These are phyloP conservation scores for Poecilia picta DNA, from an alignment of 2,797 vertebrate genomes.

Conservation along the genomic window DNA sequence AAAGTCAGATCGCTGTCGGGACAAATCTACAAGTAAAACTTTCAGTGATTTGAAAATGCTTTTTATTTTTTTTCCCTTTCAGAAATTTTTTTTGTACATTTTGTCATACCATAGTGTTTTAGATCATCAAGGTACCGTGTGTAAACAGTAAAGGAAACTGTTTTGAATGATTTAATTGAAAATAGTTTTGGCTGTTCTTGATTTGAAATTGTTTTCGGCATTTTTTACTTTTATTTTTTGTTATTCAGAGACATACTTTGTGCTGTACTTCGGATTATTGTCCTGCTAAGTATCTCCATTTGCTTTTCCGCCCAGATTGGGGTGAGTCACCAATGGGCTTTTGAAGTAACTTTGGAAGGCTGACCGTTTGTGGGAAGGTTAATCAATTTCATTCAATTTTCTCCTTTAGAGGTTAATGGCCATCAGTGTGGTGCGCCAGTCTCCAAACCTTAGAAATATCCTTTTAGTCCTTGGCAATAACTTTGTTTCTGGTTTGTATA, in stretches of 20 bases:
- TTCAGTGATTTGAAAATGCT: not conserved
- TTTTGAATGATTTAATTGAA: not conserved
- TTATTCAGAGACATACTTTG: not conserved
- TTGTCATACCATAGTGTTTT: not conserved
- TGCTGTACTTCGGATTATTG: not conserved
- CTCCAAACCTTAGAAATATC: not conserved
- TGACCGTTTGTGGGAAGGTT: not conserved
- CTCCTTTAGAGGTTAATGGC: not conserved
- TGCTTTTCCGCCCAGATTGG: not conserved
- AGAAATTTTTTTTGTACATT: not conserved
- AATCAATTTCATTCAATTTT: not conserved
- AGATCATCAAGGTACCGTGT: not conserved
- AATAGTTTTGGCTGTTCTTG: not conserved
- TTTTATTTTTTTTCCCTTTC: not conserved
- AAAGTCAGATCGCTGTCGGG: conserved; percentile 8
- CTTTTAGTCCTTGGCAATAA: not conserved
- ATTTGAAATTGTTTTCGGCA: not conserved
- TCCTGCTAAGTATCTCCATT: not conserved
- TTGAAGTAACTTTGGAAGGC: not conserved
- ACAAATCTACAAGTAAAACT: not conserved
- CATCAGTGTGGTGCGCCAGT: not conserved
- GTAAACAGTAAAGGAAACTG: not conserved
- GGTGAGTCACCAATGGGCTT: not conserved
- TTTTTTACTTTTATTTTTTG: not conserved
- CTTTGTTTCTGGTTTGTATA: not conserved